Base-by-base conservation (phyloP, 2,888 invertebrate species). In the Nomada lathburiana region DNA sequence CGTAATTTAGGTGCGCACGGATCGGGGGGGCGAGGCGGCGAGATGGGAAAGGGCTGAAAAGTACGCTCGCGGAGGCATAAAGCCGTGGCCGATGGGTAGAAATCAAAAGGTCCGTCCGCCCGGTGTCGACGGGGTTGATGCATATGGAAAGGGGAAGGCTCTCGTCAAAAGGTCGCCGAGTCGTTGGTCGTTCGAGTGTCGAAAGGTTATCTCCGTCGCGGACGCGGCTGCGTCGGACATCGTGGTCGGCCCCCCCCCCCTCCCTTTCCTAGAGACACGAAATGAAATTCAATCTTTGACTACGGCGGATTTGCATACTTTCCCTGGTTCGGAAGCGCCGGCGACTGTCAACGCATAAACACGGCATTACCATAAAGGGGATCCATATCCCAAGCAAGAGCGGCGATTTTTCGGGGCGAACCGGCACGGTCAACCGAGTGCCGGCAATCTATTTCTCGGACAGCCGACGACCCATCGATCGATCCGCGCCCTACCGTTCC, bases 311-410 rank as follows among this genome's bases (percentile, higher is more conserved):
- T 93, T 92, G 92, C 93, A 93, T 93, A 91, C 88, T 91, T 90
- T 91, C 88, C 83, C 87, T 77, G 73, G 81, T 86, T 90, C 91
- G 91, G 91, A 91, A 91, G 92, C 91, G 84, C 79, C 86, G 89
- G 89, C 88, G 89, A 93, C 92, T 93, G 92, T 93, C 92, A 93
- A 92, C 93, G 90, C 91, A 91, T 91, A 92, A 93, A 92, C 91
- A 91, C 86, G 82, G 71, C 81, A 93, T 93, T 93, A 91, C 89
- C 93, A 93, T 93, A 93, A 93, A 92, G 90, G 90, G 90, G 89
- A 83, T 83, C 78, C 86, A 73, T 82, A 87, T 87, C 76, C 82
- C 73, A 57, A 71, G 42, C 57, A 63, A 59, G 63, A 76, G 76
- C 86, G 81, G 67, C 80, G 82, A 88, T 84, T 86, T 86, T 86